phyloP scores from a whole-genome alignment of 2,797 vertebrate genomes.

The Paratrypauchen microcephalus region DNA sequence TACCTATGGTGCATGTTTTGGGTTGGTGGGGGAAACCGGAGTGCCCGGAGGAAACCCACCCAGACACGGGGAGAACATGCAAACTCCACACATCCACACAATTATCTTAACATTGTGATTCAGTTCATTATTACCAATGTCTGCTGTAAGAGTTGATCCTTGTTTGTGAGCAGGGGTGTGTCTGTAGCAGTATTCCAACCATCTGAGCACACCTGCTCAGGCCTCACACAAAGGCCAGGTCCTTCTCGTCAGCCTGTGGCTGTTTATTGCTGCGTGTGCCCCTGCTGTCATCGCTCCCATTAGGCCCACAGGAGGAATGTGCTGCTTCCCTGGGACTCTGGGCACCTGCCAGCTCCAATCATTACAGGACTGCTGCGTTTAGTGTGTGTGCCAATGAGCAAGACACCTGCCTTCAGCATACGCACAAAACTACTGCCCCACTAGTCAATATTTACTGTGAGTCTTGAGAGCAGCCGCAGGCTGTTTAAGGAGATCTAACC shows the following conservation, averaged over 20 bases:
- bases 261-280: constrained; percentile 37
- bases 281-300: constrained; percentile 69
- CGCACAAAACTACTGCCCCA: background rate
- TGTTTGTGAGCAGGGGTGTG: constrained; percentile 9
- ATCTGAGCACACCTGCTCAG: constrained; percentile 59
- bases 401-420: constrained; percentile 44
- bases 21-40: too few relatives aligned
- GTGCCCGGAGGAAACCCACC: too few relatives aligned
- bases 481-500: too few relatives aligned
- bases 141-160: constrained; percentile 4
- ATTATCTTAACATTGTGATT: too few relatives aligned
- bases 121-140: too few relatives aligned
- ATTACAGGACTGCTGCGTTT: constrained; percentile 19
- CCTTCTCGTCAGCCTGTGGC: constrained; percentile 38
- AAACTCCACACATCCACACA: too few relatives aligned
- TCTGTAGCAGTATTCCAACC: constrained; percentile 28
- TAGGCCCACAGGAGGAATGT: constrained; percentile 64
- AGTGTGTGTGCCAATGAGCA: constrained; percentile 31
- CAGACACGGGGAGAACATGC: too few relatives aligned
- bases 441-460: constrained; percentile 7
- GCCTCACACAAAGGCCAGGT: constrained; percentile 56
- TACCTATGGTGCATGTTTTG: too few relatives aligned
- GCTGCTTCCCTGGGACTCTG: constrained; percentile 36
- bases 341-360: constrained; percentile 48
- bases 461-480: background rate